phyloP scores from a whole-genome alignment of 2,797 vertebrate genomes.

The Sternotherus odoratus region DNA sequence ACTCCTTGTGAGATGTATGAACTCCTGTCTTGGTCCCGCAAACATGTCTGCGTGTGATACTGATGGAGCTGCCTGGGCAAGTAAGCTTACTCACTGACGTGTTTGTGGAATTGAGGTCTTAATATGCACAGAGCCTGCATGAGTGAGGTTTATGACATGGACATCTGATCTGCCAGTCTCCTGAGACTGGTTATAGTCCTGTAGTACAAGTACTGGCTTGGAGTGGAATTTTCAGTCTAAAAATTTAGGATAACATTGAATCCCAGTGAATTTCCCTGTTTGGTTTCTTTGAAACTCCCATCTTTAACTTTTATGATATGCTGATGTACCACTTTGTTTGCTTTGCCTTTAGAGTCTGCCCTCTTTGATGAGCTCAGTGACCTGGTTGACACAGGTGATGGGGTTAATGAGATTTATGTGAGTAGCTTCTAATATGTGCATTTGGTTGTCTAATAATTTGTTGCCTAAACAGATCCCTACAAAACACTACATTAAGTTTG shows the following conservation, averaged over 20 bases:
- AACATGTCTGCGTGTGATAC: too few species aligned
- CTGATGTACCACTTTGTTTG: background rate
- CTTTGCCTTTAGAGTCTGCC: constrained; percentile 83
- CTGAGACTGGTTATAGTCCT: background rate
- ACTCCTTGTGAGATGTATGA: too few species aligned
- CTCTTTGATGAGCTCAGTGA: constrained; percentile 91
- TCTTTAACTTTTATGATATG: background rate
- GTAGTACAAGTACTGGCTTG: background rate
- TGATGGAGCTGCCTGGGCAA: too few species aligned
- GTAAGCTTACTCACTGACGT: too few species aligned
- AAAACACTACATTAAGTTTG: background rate
- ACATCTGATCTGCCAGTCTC: background rate
- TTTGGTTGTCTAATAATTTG: background rate
- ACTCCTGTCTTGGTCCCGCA: too few species aligned
- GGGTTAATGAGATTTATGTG: constrained; percentile 78
- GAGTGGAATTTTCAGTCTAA: background rate
- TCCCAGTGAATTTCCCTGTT: background rate
- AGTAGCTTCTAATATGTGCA: background rate
- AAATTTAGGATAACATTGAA: background rate
- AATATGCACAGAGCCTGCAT: background rate
- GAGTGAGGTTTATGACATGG: too few species aligned
- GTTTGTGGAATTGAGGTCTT: background rate
- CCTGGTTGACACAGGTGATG: constrained; percentile 84
- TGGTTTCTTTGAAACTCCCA: background rate
- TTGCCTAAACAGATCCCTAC: background rate